Evolutionary conservation across 2,797 vertebrate species (phyloP).

Genomic region (Dermochelys coriacea): DNA sequence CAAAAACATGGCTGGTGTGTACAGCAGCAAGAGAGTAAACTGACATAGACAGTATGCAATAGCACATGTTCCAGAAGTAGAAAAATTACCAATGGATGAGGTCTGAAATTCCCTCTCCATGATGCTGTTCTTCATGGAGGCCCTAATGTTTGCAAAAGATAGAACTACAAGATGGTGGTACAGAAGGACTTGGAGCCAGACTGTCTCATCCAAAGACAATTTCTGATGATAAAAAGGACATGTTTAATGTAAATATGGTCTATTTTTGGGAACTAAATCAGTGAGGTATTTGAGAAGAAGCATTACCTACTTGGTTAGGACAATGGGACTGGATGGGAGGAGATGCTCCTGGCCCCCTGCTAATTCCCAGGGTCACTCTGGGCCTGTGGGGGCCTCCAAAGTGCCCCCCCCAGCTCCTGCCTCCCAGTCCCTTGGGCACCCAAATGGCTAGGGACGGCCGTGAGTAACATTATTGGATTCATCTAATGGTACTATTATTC

Average conservation of each 20-base stretch:
- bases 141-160: background rate
- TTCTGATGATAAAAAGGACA: background rate
- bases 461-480: background rate
- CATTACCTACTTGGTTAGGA: background rate
- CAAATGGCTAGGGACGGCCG: too few species aligned
- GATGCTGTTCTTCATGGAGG: background rate
- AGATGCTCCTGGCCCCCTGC: background rate
- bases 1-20: background rate
- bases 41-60: background rate
- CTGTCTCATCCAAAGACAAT: background rate
- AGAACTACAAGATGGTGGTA: background rate
- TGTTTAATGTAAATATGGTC: background rate
- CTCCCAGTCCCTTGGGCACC: too few species aligned
- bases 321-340: rapidly evolving
- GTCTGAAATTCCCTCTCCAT: background rate
- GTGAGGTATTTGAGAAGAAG: background rate
- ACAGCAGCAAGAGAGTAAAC: background rate
- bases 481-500: background rate
- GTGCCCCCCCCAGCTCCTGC: too few species aligned
- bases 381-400: too few species aligned
- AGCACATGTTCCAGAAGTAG: background rate
- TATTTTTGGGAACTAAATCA: background rate
- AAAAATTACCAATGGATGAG: background rate
- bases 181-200: background rate
- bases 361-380: too few species aligned